Conservation (phyloP, 2,888 invertebrate genomes). For the Drosophila meridiana region DNA sequence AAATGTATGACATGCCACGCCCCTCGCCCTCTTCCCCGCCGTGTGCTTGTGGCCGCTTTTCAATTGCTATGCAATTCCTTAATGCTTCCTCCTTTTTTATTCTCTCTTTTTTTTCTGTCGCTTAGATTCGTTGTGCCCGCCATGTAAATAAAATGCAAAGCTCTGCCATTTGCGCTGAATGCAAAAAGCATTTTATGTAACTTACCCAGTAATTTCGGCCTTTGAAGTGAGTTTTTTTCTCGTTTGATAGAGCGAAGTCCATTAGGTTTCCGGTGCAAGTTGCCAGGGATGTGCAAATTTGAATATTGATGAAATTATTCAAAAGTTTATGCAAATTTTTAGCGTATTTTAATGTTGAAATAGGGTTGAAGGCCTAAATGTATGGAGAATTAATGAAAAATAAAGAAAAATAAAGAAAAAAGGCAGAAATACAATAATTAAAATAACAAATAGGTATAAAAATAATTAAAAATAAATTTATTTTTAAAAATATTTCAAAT, state of each 20-base stretch:
- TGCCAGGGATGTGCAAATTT: not conserved
- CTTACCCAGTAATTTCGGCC: conserved; percentile 66
- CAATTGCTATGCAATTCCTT: conserved; percentile 77
- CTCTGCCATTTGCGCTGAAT: conserved; percentile 70
- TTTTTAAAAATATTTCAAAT: no score
- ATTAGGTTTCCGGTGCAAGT: not conserved
- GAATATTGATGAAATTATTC: not conserved
- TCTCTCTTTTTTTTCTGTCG: conserved; percentile 21
- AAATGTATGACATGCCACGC: conserved; percentile 58
- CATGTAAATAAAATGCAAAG: conserved; percentile 76
- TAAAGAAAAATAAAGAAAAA: not conserved
- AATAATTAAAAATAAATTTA: no score
- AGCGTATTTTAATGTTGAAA: not conserved
- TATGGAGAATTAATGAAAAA: not conserved
- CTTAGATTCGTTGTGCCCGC: conserved; percentile 45
- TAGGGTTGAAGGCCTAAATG: not conserved
- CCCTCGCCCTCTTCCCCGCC: not conserved
- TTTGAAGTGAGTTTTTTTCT: conserved; percentile 49
- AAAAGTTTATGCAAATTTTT: not conserved
- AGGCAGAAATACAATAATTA: no score
- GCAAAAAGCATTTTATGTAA: conserved; percentile 71
- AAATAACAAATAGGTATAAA: no score
- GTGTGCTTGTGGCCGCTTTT: conserved; percentile 39
- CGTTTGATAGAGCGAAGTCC: not conserved
- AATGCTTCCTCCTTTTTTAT: conserved; percentile 52